Conservation (phyloP, 2,888 invertebrate genomes). For the Poecilobothrus nobilitatus region DNA sequence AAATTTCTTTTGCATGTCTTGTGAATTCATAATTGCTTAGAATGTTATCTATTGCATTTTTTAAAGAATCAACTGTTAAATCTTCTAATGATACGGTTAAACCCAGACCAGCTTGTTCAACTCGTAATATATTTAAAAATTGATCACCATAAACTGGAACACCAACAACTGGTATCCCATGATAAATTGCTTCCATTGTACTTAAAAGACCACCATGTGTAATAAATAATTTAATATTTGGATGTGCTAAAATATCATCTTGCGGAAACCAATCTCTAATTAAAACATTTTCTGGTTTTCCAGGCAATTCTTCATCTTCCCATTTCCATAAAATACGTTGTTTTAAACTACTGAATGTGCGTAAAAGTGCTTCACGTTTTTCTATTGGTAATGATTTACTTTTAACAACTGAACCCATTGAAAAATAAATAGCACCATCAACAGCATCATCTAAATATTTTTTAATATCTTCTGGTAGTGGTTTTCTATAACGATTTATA, state of each 20-base stretch:
- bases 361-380: conserved; percentile 31
- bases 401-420: conserved; percentile 43
- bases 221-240: conserved; percentile 44
- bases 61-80: conserved; percentile 34
- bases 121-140: conserved; percentile 44
- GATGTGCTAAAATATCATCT: conserved; percentile 44
- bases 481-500: conserved; percentile 32
- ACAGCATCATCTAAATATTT: conserved; percentile 40
- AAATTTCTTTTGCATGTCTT: conserved; percentile 24
- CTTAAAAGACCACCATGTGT: conserved; percentile 47
- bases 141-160: conserved; percentile 49
- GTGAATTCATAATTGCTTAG: conserved; percentile 27
- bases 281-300: conserved; percentile 36
- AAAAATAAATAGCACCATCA: conserved; percentile 46
- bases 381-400: conserved; percentile 30
- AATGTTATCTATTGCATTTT: conserved; percentile 25
- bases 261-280: conserved; percentile 47
- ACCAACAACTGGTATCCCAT: conserved; percentile 47
- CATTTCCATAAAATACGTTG: conserved; percentile 46
- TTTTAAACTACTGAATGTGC: conserved; percentile 30
- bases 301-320: conserved; percentile 34
- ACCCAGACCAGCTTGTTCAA: conserved; percentile 42
- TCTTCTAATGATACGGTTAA: conserved; percentile 34
- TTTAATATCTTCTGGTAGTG: conserved; percentile 37
- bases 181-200: conserved; percentile 44